Evolutionary conservation across 2,797 vertebrate species (phyloP), one percentile per base, ranked within the genome.

Genomic region (Furcifer pardalis): DNA sequence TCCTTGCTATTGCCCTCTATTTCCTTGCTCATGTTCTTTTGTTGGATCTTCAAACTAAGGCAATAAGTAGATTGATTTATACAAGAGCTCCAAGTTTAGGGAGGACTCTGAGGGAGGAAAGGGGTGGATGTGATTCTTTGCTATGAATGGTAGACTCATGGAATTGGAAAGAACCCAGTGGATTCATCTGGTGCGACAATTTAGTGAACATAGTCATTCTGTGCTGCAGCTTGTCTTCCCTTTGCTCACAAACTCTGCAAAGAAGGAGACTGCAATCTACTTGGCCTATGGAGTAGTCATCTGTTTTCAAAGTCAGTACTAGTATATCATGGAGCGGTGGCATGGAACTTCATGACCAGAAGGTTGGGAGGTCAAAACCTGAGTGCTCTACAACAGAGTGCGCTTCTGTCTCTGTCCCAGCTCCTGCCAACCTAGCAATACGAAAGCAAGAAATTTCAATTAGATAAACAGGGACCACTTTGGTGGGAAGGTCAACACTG

Each of bases 141-240:
- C 72, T 30, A 42, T 73, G 77, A 80, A 49, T 76, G n/a, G 32
- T 44, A 74, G 46, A 21, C 66, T 44, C 44, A 42, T 60, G 37
- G 46, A 56, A 40, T 60, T 85, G 78, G 72, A 75, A 60, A 19
- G 71, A 76, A 46, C 78, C 63, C n/a, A 69, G 30, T 44, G 37
- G 49, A 17, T 75, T n/a, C 63, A 69, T 77, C 72, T 69, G n/a
- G 46, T 60, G n/a, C n/a, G n/a, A n/a, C n/a, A n/a, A n/a, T n/a
- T n/a, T n/a, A n/a, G n/a, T n/a, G n/a, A n/a, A n/a, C n/a, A n/a
- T n/a, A n/a, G n/a, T n/a, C n/a, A n/a, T n/a, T n/a, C n/a, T n/a
- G n/a, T n/a, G n/a, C n/a, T n/a, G n/a, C n/a, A n/a, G n/a, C n/a
- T n/a, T n/a, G n/a, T n/a, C n/a, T n/a, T n/a, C n/a, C n/a, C n/a